Evolutionary conservation across 2,113 vertebrate genomes (phyloP).

Genomic region (Carlito syrichta): DNA sequence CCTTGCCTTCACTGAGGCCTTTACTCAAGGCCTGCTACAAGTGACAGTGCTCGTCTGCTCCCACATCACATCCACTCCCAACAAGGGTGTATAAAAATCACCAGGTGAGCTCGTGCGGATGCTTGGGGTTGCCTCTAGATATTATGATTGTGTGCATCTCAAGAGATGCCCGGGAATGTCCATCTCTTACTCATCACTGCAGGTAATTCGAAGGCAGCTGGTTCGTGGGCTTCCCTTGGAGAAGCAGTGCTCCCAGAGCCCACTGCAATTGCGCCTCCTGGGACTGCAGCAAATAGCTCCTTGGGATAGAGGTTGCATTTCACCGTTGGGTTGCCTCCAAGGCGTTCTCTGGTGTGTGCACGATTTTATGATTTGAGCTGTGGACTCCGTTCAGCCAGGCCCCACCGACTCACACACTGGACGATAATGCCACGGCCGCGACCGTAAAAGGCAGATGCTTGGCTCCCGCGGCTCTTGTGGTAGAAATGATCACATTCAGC

Average conservation of each 20-base stretch:
- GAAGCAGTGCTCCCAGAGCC: neutral
- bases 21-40: too few species aligned
- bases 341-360: neutral
- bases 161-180: neutral
- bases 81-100: neutral
- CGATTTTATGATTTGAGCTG: constrained; percentile 46
- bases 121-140: neutral
- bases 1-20: too few species aligned
- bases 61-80: too few species aligned
- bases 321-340: constrained; percentile 48
- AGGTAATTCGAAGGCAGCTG: neutral
- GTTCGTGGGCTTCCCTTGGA: neutral
- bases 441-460: constrained; percentile 8
- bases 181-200: neutral
- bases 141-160: neutral
- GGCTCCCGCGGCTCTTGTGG: neutral
- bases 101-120: neutral
- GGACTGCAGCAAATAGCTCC: constrained; percentile 15
- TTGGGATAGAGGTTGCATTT: constrained; percentile 15
- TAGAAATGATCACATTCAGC: neutral
- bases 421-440: neutral
- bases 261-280: neutral
- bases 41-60: too few species aligned
- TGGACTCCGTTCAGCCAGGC: neutral
- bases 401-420: constrained; percentile 27